Base-by-base conservation (phyloP, 2,113 vertebrate species). In the Scytalopus superciliaris region DNA sequence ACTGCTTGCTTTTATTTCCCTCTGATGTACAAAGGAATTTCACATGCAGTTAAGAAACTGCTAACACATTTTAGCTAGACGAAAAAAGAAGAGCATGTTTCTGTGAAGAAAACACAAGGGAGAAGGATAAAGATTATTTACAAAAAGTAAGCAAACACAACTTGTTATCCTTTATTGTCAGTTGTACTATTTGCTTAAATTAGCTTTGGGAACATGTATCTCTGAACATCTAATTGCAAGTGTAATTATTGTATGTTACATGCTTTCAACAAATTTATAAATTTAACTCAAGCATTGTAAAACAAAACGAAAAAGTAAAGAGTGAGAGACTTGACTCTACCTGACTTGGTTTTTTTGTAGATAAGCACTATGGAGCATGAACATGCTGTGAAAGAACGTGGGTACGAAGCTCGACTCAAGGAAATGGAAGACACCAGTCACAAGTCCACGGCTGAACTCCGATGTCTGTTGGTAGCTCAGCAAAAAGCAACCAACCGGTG, bases 311-410 rank as follows among this genome's bases (percentile, higher is more conserved):
- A 88, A 81, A 31, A 44, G 15, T 12, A 22, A 45, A 33, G 57
- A 25, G 39, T 52, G 45, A 80, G 35, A 40, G n/a, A 57, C 31
- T 70, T 56, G 72, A 59, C 55, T 56, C 37, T 76, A 21, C 9
- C 1, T 0, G 0, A 24, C 31, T 53, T 64, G 60, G 6, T 1
- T 7, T 64, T 95, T 84, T 59, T 73, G 85, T 84, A 99, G 99
- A 97, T 99, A 60, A 98, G 98, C 62, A 98, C 98, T 76, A 98
- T 99, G 98, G 98, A 99, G 73, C 98, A 99, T 40, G 99, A 99
- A 91, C 98, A 97, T 94, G 98, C 98, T 87, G 84, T 98, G 89
- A 99, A 98, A 92, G 98, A 99, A 57, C 98, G 93, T 50, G 98
- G 98, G 2, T 98, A 99, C 64, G 98, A 99, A 77, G 98, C 98